Evolutionary conservation across 2,113 vertebrate genomes (phyloP).

Genomic region (Euleptes europaea): DNA sequence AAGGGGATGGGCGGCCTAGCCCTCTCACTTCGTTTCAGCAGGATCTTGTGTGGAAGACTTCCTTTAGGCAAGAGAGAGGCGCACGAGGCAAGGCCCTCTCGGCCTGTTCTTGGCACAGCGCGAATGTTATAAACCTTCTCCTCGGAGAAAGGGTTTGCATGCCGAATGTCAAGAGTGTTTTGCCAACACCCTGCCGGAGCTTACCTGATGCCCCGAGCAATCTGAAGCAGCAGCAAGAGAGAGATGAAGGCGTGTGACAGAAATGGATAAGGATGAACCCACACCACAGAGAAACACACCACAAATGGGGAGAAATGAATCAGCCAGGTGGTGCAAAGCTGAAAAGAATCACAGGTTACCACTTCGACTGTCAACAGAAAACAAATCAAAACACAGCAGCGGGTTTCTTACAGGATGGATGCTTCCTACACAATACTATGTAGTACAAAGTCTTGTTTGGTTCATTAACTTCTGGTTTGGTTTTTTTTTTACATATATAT

Average conservation of each 20-base stretch:
- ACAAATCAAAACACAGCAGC: constrained; percentile 42
- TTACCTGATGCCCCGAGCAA: constrained; percentile 71
- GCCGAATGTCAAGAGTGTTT: constrained; percentile 8
- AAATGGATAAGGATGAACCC: constrained; percentile 75
- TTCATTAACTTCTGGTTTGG: not conserved
- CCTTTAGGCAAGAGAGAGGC: not conserved
- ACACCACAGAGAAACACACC: constrained; percentile 78
- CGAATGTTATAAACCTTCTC: not conserved
- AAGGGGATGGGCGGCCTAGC: not conserved
- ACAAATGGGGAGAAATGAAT: constrained; percentile 77
- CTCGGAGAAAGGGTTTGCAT: not conserved
- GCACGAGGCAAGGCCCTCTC: not conserved
- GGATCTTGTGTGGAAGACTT: not conserved
- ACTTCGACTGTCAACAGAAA: constrained; percentile 53
- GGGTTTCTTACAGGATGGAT: constrained; percentile 45
- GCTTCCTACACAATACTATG: constrained; percentile 6
- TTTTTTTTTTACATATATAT: not conserved
- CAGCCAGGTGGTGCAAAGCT: constrained; percentile 69
- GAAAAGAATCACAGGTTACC: constrained; percentile 75
- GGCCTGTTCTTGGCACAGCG: constrained; percentile 20
- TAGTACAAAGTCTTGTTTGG: not conserved
- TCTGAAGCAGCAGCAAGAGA: constrained; percentile 73
- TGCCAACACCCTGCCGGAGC: constrained; percentile 30
- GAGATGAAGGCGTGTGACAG: constrained; percentile 75
- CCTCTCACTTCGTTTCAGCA: not conserved